Base-by-base conservation (phyloP, 2,888 invertebrate genomes). In the Hirtodrosophila alboralis region DNA sequence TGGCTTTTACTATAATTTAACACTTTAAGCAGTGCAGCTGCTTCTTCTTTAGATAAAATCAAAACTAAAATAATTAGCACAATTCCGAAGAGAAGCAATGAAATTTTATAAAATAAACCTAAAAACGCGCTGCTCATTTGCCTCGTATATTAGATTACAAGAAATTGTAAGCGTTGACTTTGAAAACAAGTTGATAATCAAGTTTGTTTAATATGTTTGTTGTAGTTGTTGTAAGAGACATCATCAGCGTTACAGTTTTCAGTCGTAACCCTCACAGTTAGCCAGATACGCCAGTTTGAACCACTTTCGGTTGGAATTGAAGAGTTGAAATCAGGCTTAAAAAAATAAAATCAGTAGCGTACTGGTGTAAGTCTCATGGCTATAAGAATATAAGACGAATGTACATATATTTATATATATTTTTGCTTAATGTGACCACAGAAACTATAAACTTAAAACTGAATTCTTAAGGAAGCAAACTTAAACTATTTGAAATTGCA, bases 241-340 rank as follows among this genome's bases (percentile, higher is more conserved):
- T 3, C 18, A 18, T 3, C 18, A 18, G 48, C 31, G n/a, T 31
- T 21, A 43, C 41, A 58, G 60, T 60, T 60, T n/a, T 69, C 47
- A 57, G 31, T 26, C 44, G 52, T 65, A 73, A 60, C 72, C 80
- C 67, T 76, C 76, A 84, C 58, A 78, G 63, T 62, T 72, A 63
- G 69, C 61, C 76, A 62, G 69, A 64, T 59, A 48, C 41, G 71
- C 73, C 61, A 71, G 83, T 67, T 84, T 57, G 73, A 81, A 69
- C 85, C 75, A 85, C 85, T 81, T 81, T 81, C 66, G 54, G 62
- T 79, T 75, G 64, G 80, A 60, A 67, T 38, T 21, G 51, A 70
- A 71, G 69, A 78, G 68, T 60, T 70, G 10, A 56, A 75, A 58
- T 70, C 56, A 61, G 70, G 81, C 63, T 59, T 18, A 30, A 49